These are phyloP conservation scores for Drosophila mayri DNA, from an alignment of 1,140 invertebrate species.

Conservation along the genomic window DNA sequence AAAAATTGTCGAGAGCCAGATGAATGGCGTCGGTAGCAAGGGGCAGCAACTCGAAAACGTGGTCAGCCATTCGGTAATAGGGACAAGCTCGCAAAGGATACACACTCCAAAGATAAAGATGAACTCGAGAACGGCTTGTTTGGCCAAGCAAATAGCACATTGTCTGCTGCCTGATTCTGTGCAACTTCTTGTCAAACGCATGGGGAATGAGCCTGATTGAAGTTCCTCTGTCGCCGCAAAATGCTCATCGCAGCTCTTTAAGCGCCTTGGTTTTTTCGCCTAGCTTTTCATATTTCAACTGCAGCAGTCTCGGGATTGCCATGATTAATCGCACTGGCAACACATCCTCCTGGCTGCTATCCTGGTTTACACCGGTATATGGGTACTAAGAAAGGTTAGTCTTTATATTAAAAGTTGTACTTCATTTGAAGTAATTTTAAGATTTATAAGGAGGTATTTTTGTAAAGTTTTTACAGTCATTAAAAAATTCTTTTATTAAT, in stretches of 20 bases:
- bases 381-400: background rate
- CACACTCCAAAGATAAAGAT: slow-evolving; percentile 40
- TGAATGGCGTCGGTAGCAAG: slow-evolving; percentile 51
- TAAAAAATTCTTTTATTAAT: background rate
- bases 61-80: slow-evolving; percentile 41
- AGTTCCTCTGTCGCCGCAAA: slow-evolving; percentile 62
- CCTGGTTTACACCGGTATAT: background rate
- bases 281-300: slow-evolving; percentile 50
- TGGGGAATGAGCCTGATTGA: slow-evolving; percentile 77
- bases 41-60: slow-evolving; percentile 42
- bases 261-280: slow-evolving; percentile 30
- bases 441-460: too few relatives aligned
- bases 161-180: slow-evolving; percentile 26
- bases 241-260: slow-evolving; percentile 47
- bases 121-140: slow-evolving; percentile 40
- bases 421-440: background rate
- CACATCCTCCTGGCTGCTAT: slow-evolving; percentile 15
- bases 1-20: slow-evolving; percentile 70
- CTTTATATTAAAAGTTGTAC: background rate
- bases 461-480: background rate
- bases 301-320: slow-evolving; percentile 59
- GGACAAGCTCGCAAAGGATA: slow-evolving; percentile 24
- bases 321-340: slow-evolving; percentile 71
- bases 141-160: slow-evolving; percentile 56
- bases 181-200: slow-evolving; percentile 82